Evolutionary conservation across 1,140 invertebrate genomes (phyloP), one percentile per base, ranked within the genome.

Genomic region (Sitophilus oryzae): DNA sequence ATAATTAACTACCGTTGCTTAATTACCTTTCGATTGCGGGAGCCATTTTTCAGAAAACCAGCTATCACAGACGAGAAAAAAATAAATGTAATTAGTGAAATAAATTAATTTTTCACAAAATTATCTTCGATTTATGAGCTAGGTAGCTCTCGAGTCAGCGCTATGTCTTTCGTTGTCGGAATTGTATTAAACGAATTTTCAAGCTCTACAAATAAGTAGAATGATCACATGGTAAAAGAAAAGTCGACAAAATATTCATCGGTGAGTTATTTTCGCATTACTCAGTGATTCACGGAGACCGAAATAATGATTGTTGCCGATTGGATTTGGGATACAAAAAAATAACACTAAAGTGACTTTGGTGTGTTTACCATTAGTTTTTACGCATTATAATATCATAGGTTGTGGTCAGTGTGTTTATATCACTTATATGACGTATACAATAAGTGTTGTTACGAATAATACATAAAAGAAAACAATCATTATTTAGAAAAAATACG

Each of bases 151-250:
- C 15, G 15, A 55, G 25, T 46, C 21, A 20, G 45, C 36, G 36
- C 43, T 53, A 36, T 55, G 41, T 45, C 54, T 50, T 56, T 56
- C 54, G 54, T 56, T 56, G 54, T 56, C 54, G 54, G 21, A 56
- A 35, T 14, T 21, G 42, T 16, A 50, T 56, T 56, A 51, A 56
- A 50, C 46, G 38, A n/a, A 34, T 56, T 25, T 21, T n/a, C 49
- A 54, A 21, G 21, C 14, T 55, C 45, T 34, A 42, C 45, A 41
- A 25, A 55, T 48, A 55, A 25, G 19, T 38, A 30, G 34, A 48
- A 14, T 41, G 38, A 34, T 55, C 52, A 55, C 52, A 55, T 55
- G 52, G 46, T 55, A 21, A 6, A 30, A 35, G 14, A 45, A 55
- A 47, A 55, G 42, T 43, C 48, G 41, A 48, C 44, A 43, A 55